Conservation (phyloP, 2,113 vertebrate species). For the Chascanopsetta lugubris region DNA sequence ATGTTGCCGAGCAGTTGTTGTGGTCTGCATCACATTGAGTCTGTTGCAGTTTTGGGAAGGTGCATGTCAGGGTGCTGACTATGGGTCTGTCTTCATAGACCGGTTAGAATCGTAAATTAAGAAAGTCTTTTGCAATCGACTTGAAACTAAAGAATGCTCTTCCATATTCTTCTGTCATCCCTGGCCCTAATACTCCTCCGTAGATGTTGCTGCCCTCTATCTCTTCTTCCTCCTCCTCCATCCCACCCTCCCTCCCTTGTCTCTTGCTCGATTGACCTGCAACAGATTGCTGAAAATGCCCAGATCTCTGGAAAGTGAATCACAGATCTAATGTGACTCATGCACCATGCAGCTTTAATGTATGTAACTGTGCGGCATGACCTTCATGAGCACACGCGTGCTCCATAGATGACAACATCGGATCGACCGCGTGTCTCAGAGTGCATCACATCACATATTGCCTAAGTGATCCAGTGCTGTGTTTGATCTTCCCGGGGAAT, state of each 20-base stretch:
- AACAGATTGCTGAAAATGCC: constrained; percentile 36
- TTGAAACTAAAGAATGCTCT: too few species aligned
- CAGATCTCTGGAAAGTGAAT: constrained; percentile 34
- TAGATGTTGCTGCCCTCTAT: constrained; percentile 15
- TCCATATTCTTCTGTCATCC: too few species aligned
- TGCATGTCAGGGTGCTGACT: too few species aligned
- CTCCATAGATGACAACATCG: constrained; percentile 1
- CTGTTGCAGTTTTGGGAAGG: too few species aligned
- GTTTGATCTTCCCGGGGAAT: constrained; percentile 7
- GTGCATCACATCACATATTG: constrained; percentile 2
- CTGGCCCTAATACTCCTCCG: too few species aligned
- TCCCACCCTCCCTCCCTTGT: constrained; percentile 39
- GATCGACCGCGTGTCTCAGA: constrained; percentile 14
- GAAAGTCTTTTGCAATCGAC: too few species aligned
- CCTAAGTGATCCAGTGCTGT: constrained; percentile 6
- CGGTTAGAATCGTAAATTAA: too few species aligned
- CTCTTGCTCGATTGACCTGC: constrained; percentile 38
- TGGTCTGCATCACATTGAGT: too few species aligned
- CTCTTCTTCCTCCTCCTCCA: constrained; percentile 9
- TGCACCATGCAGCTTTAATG: constrained; percentile 27
- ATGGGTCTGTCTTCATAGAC: too few species aligned
- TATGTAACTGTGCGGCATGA: constrained; percentile 35
- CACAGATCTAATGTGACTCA: constrained; percentile 42
- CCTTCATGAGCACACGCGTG: constrained; percentile 30
- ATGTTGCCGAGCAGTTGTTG: too few species aligned